Percentiles rank a stretch among this genome's conserved stretches.
Evolutionary conservation across 2,797 vertebrate genomes (phyloP).

Genomic region (Melopsittacus undulatus): DNA sequence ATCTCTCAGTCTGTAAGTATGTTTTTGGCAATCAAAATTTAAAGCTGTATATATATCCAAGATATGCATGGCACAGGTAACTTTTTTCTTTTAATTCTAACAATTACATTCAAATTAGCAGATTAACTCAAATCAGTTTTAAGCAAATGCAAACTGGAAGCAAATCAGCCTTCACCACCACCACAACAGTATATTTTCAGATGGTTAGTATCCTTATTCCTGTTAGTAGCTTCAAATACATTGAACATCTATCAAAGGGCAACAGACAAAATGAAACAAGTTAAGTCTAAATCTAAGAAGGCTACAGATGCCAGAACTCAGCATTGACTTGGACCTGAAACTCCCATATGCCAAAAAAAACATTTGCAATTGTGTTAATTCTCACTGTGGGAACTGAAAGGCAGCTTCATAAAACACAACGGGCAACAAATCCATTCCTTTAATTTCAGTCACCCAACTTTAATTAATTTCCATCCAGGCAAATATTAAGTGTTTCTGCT

Average conservation of each 20-base stretch:
- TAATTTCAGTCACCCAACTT: constrained; percentile 60
- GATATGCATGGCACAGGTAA: neutral
- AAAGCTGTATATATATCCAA: constrained; percentile 15
- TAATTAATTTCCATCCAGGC: constrained; percentile 65
- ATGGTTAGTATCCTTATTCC: neutral
- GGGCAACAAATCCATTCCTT: constrained; percentile 38
- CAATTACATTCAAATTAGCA: constrained; percentile 54
- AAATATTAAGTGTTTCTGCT: constrained; percentile 27
- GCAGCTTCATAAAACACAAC: constrained; percentile 3
- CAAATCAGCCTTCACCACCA: neutral
- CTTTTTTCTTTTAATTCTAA: neutral
- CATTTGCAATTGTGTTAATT: neutral
- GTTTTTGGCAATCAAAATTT: constrained; percentile 62
- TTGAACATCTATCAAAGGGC: neutral
- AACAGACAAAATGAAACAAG: neutral
- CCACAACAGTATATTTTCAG: neutral
- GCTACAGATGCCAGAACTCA: neutral
- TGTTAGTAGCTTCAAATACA: neutral
- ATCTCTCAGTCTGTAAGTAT: constrained; percentile 38
- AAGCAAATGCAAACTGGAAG: constrained; percentile 18
- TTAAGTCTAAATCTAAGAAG: neutral
- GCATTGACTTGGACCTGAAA: neutral
- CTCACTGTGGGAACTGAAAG: constrained; percentile 37
- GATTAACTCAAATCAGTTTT: constrained; percentile 14
- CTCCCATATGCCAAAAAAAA: neutral